A percentile compares a stretch with the other conserved stretches of the same genome.
These are phyloP conservation scores for Cryptoleucopteryx plumbea DNA, from an alignment of 2,113 vertebrate species.

Conservation along the genomic window DNA sequence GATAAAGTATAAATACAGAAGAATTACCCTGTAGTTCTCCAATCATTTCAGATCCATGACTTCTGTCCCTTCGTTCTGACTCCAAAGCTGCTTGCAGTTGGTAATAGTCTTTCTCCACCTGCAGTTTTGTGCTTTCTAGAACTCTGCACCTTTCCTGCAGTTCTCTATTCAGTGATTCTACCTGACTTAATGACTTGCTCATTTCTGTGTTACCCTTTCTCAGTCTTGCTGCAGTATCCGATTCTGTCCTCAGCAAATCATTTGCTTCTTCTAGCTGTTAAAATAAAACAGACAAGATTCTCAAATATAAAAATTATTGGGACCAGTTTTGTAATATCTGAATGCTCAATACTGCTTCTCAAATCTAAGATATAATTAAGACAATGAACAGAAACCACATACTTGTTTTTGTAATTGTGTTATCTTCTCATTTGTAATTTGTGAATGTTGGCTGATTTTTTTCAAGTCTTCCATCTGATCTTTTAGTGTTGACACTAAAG, in stretches of 20 bases:
- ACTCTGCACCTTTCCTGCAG: constrained; percentile 89
- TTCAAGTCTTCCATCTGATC: constrained; percentile 96
- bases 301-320: not conserved
- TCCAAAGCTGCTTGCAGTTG: constrained; percentile 91
- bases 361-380: not conserved
- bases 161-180: constrained; percentile 91
- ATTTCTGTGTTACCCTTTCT: constrained; percentile 94
- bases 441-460: constrained; percentile 92
- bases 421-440: constrained; percentile 92
- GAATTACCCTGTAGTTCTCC: constrained; percentile 90
- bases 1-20: not conserved
- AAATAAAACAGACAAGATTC: not conserved
- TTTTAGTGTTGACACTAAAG: constrained; percentile 90
- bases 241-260: constrained; percentile 91
- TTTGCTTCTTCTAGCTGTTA: constrained; percentile 93
- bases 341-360: not conserved
- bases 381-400: constrained; percentile 50
- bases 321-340: not conserved
- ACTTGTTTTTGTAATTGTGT: constrained; percentile 94
- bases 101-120: constrained; percentile 90
- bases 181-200: constrained; percentile 86
- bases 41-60: constrained; percentile 95
- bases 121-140: constrained; percentile 79
- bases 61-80: constrained; percentile 89
- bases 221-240: constrained; percentile 90